A percentile compares a stretch with the other conserved stretches of the same genome.
These are phyloP conservation scores for Diogma glabrata DNA, from an alignment of 2,888 invertebrate species.

Conservation along the genomic window DNA sequence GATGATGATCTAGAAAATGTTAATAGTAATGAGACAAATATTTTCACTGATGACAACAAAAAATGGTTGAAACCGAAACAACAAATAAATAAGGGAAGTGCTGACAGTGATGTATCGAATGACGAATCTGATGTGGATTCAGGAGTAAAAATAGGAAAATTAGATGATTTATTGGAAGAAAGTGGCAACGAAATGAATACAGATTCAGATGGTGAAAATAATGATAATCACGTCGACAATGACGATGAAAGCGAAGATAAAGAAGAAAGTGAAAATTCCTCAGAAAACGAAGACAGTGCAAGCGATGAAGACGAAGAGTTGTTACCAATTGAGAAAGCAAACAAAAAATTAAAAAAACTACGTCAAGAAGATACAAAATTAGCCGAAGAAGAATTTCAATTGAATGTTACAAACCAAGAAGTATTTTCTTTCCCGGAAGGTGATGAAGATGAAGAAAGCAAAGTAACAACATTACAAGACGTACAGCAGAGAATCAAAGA, in stretches of 20 bases:
- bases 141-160: slow-evolving; percentile 24
- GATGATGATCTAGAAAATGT: slow-evolving; percentile 23
- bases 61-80: slow-evolving; percentile 56
- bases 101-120: slow-evolving; percentile 22
- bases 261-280: slow-evolving; percentile 23
- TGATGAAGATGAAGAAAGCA: slow-evolving; percentile 56
- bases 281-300: slow-evolving; percentile 39
- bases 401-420: slow-evolving; percentile 65
- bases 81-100: slow-evolving; percentile 25
- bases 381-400: slow-evolving; percentile 70
- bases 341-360: slow-evolving; percentile 63
- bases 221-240: slow-evolving; percentile 15
- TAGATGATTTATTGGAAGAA: slow-evolving; percentile 22
- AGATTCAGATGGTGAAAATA: slow-evolving; percentile 16
- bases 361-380: slow-evolving; percentile 55
- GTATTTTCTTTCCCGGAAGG: slow-evolving; percentile 70
- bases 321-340: slow-evolving; percentile 77
- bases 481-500: slow-evolving; percentile 86
- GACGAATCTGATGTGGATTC: slow-evolving; percentile 28
- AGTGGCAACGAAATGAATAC: slow-evolving; percentile 26
- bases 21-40: slow-evolving; percentile 27
- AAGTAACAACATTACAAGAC: slow-evolving; percentile 63
- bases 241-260: slow-evolving; percentile 25
- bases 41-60: slow-evolving; percentile 60
- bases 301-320: slow-evolving; percentile 49